These are phyloP conservation scores for Schrankia costaestrigalis DNA, from an alignment of 2,888 invertebrate species.

Conservation along the genomic window DNA sequence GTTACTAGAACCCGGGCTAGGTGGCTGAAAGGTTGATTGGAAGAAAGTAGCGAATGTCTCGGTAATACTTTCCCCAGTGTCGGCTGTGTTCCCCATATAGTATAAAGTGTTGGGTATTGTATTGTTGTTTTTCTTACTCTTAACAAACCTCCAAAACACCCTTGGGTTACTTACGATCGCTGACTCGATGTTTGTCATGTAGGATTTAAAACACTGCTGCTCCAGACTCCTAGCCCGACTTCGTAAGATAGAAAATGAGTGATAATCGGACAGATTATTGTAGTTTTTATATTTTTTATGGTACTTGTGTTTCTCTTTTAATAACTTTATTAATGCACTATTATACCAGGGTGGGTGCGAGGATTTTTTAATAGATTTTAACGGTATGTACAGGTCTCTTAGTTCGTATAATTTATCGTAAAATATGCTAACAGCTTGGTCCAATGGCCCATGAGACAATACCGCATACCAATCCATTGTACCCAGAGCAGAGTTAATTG, in stretches of 20 bases:
- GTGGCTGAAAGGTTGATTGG: no score
- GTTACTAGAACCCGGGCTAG: no score
- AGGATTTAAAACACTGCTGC: not conserved
- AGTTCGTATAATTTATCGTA: conserved; percentile 4
- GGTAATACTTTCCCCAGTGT: no score
- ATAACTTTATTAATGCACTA: not conserved
- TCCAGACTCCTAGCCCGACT: not conserved
- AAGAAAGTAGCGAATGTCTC: no score
- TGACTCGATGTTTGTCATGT: not conserved
- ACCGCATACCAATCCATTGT: not conserved
- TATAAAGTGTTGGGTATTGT: no score
- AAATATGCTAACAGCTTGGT: not conserved
- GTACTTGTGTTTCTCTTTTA: conserved; percentile 6
- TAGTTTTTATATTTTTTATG: conserved; percentile 2
- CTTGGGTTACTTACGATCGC: not conserved
- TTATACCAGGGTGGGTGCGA: conserved; percentile 1
- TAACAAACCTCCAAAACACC: conserved; percentile 1
- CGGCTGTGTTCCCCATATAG: no score
- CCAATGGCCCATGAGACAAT: not conserved
- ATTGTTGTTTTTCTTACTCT: no score
- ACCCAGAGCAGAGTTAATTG: conserved; percentile 1
- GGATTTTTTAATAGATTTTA: not conserved
- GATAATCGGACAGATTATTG: conserved; percentile 2
- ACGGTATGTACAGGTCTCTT: conserved; percentile 1
- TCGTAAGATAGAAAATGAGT: conserved; percentile 1